phyloP scores from a whole-genome alignment of 2,797 vertebrate genomes.

The Peromyscus attwateri region DNA sequence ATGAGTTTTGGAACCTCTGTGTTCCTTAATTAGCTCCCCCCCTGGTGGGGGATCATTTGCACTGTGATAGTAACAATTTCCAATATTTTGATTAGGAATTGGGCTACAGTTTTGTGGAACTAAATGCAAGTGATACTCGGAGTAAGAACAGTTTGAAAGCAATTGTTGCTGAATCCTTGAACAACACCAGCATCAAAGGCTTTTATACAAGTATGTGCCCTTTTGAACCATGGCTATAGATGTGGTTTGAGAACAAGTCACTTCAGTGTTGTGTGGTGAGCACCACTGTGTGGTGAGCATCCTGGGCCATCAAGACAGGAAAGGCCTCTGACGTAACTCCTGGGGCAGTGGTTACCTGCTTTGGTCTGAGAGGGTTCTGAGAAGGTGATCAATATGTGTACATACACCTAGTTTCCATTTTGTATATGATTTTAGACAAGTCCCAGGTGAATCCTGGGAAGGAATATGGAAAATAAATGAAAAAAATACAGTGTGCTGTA shows the following conservation, averaged over 20 bases:
- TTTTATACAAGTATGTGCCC: conserved; percentile 93
- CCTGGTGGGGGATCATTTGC: background rate
- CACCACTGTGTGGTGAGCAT: background rate
- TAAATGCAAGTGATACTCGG: conserved; percentile 98
- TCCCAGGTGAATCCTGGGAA: background rate
- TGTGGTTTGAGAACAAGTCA: conserved; percentile 24
- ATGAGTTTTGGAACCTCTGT: conserved; percentile 1
- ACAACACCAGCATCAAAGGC: conserved; percentile 97
- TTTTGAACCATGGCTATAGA: background rate
- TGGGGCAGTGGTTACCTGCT: background rate
- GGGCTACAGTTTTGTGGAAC: conserved; percentile 96
- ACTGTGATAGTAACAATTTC: conserved; percentile 38
- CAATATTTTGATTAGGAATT: conserved; percentile 91
- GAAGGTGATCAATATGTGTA: conserved; percentile 32
- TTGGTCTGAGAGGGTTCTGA: background rate
- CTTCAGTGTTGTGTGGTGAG: background rate
- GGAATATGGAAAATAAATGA: background rate
- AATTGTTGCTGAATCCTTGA: conserved; percentile 94
- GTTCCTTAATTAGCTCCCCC: background rate
- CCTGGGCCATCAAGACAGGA: background rate
- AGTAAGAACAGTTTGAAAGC: conserved; percentile 97
- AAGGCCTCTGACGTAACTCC: background rate
- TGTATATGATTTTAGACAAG: background rate
- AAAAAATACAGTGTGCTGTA: background rate
- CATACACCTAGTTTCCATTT: background rate